Evolutionary conservation across 2,113 vertebrate genomes (phyloP), one percentile per base, ranked within the genome.

Genomic region (Etheostoma cragini): DNA sequence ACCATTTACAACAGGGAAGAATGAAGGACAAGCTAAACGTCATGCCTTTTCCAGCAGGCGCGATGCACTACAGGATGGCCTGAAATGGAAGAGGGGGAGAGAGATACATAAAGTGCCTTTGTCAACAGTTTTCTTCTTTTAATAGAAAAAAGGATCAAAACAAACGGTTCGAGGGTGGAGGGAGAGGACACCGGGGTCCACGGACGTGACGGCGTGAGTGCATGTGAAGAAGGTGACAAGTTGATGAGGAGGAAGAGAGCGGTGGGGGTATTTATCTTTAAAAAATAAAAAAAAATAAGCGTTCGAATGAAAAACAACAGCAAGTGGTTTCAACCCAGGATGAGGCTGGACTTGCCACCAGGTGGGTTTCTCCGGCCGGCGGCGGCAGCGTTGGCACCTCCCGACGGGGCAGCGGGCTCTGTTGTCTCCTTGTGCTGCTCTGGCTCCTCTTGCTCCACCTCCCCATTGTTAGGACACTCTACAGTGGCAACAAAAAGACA

Each of bases 261-360:
- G 63, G 75, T 68, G 60, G 82, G 84, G 76, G 35, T 62, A 64
- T 88, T 92, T 86, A 78, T 92, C 65, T 83, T 86, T 80, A 69
- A 87, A 92, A 93, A 91, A 88, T 4, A 88, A 89, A 81, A 83
- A 10, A 42, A 10, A 56, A 77, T 88, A 70, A 81, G 73, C 46
- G 49, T 76, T 88, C 30, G 45, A 87, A 88, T 81, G 66, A 73
- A 85, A 72, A 84, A 81, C 26, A 81, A 65, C 47, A 60, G 49
- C 14, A 30, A 71, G 74, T 70, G 68, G 76, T 88, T 93, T 97
- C 96, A 99, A 93, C 97, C 98, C 78, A 99, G 95, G 94, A 99
- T 96, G 81, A 99, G 96, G 93, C 97, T 98, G 95, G 98, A 99
- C 95, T 98, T 98, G 88, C 98, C 97, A 12, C 98, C 97, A 0